Evolutionary conservation across 2,888 invertebrate genomes (phyloP).

Genomic region (Ceraclea dissimilis): DNA sequence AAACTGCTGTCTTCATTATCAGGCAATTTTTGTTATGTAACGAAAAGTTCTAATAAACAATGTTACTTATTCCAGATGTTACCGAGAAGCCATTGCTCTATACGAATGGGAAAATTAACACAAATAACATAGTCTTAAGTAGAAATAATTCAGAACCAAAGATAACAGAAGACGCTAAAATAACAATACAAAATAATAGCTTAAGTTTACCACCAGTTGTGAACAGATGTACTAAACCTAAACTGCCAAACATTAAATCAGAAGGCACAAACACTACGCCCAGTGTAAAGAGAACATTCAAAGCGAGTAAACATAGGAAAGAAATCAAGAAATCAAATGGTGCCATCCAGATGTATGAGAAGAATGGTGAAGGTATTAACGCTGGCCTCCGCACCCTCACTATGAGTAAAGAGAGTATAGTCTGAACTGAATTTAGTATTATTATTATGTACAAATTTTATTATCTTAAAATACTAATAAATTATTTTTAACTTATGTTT

Average conservation of each 20-base stretch:
- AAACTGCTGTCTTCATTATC: too few relatives aligned
- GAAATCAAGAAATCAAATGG: conserved; percentile 16
- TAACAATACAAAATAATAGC: conserved; percentile 21
- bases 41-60: too few relatives aligned
- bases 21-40: too few relatives aligned
- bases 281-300: conserved; percentile 6
- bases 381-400: conserved; percentile 14
- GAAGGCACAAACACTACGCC: conserved; percentile 1
- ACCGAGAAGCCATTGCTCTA: conserved; percentile 23
- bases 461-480: background rate
- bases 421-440: conserved; percentile 15
- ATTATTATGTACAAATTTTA: background rate
- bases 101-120: conserved; percentile 14
- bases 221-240: conserved; percentile 22
- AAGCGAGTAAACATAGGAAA: conserved; percentile 11
- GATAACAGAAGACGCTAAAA: conserved; percentile 21
- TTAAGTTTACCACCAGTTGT: conserved; percentile 13
- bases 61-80: conserved; percentile 23
- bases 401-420: conserved; percentile 25
- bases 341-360: conserved; percentile 12
- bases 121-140: conserved; percentile 12
- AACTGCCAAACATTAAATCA: conserved; percentile 11
- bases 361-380: conserved; percentile 8
- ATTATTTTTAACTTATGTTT: conserved; percentile 1
- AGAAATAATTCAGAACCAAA: conserved; percentile 25